These are phyloP conservation scores for Orientallactaga bullata DNA, from an alignment of 2,113 vertebrate species.

Conservation along the genomic window DNA sequence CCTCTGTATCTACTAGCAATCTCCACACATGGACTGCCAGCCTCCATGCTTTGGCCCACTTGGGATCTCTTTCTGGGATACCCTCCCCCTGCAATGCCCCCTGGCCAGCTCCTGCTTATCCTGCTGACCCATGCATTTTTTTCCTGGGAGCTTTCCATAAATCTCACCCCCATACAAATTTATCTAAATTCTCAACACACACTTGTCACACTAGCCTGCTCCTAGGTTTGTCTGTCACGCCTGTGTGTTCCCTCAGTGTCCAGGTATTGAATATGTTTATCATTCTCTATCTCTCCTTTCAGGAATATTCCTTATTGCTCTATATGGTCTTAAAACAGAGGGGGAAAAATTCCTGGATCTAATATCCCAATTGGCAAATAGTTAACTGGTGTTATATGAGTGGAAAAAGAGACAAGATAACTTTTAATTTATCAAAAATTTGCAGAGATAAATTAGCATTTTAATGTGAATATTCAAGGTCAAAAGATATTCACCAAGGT, in stretches of 20 bases:
- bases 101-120: neutral
- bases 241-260: neutral
- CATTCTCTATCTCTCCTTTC: neutral
- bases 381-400: neutral
- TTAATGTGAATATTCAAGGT: conserved; percentile 22
- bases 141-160: neutral
- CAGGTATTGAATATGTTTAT: neutral
- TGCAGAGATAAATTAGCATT: neutral
- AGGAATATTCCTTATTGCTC: neutral
- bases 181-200: neutral
- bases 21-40: neutral
- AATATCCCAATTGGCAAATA: neutral
- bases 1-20: neutral
- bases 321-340: neutral
- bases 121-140: neutral
- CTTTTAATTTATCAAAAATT: conserved; percentile 4
- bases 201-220: neutral
- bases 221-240: neutral
- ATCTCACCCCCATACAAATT: neutral
- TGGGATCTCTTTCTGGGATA: neutral
- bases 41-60: neutral
- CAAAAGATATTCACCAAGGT: neutral
- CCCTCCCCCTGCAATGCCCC: neutral
- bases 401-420: neutral
- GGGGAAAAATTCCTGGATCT: neutral